phyloP scores from a whole-genome alignment of 2,888 invertebrate species.

The Perizoma affinitatum region DNA sequence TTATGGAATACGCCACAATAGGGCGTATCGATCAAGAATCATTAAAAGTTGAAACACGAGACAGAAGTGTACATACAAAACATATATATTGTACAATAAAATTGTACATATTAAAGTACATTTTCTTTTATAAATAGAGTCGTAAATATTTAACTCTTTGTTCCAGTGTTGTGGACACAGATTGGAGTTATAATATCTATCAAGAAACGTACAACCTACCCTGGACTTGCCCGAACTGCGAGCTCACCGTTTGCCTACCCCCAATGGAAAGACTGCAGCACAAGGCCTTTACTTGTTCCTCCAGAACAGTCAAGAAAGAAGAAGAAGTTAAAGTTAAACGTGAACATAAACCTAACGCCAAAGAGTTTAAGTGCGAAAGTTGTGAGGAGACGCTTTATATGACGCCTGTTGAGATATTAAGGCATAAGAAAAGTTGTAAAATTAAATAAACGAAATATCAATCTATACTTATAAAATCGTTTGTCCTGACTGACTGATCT shows the following conservation, averaged over 20 bases:
- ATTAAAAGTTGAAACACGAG: too few species aligned
- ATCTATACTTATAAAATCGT: too few species aligned
- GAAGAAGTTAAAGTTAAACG: slow-evolving; percentile 53
- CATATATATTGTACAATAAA: too few species aligned
- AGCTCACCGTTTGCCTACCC: slow-evolving; percentile 83
- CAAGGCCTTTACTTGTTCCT: slow-evolving; percentile 78
- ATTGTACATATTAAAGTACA: too few species aligned
- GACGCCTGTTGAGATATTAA: slow-evolving; percentile 93
- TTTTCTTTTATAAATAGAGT: too few species aligned
- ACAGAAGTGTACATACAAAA: too few species aligned
- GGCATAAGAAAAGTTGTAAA: slow-evolving; percentile 89
- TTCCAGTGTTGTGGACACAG: slow-evolving; percentile 86
- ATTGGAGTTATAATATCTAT: slow-evolving; percentile 87
- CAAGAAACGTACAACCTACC: slow-evolving; percentile 84
- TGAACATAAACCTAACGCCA: slow-evolving; percentile 81
- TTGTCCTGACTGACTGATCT: too few species aligned
- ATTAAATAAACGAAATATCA: slow-evolving; percentile 52
- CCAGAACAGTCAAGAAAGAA: slow-evolving; percentile 57
- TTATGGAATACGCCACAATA: too few species aligned
- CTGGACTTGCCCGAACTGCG: slow-evolving; percentile 91
- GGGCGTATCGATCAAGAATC: too few species aligned
- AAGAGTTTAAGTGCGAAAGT: slow-evolving; percentile 87
- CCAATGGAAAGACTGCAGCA: slow-evolving; percentile 91
- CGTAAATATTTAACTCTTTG: slow-evolving; percentile 10
- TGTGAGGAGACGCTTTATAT: slow-evolving; percentile 88